Conservation (phyloP, 2,888 invertebrate genomes). For the Orthosia cruda region DNA sequence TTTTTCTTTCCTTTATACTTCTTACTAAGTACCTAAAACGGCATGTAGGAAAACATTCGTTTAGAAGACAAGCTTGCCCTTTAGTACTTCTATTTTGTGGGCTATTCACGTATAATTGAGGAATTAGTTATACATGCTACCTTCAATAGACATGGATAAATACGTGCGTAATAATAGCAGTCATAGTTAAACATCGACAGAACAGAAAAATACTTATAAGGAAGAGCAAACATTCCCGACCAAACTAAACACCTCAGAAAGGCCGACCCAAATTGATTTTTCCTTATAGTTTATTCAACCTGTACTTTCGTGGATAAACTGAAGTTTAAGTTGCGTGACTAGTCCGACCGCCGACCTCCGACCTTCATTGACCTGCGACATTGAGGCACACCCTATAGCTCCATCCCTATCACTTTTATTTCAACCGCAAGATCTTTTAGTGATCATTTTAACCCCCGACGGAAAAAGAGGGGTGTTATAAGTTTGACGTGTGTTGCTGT, state of each 20-base stretch:
- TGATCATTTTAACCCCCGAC: conserved; percentile 29
- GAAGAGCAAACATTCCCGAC: conserved; percentile 22
- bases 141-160: neutral
- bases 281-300: conserved; percentile 58
- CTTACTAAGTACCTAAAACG: conserved; percentile 11
- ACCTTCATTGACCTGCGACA: conserved; percentile 84
- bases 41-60: conserved; percentile 6
- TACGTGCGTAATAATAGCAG: neutral
- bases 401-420: conserved; percentile 74
- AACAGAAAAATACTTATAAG: conserved; percentile 41
- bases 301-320: conserved; percentile 67
- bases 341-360: conserved; percentile 74
- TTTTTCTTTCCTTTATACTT: conserved; percentile 35
- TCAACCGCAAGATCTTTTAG: conserved; percentile 56
- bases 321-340: conserved; percentile 81
- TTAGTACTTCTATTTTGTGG: neutral
- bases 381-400: conserved; percentile 77
- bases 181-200: conserved; percentile 20
- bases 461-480: too few species aligned
- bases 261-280: conserved; percentile 58
- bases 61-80: neutral
- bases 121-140: neutral
- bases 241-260: conserved; percentile 44
- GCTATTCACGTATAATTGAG: neutral
- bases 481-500: too few species aligned